Percentiles rank a stretch among this genome's conserved stretches.
Conservation (phyloP, 1,140 invertebrate genomes). For the Habropoda laboriosa region DNA sequence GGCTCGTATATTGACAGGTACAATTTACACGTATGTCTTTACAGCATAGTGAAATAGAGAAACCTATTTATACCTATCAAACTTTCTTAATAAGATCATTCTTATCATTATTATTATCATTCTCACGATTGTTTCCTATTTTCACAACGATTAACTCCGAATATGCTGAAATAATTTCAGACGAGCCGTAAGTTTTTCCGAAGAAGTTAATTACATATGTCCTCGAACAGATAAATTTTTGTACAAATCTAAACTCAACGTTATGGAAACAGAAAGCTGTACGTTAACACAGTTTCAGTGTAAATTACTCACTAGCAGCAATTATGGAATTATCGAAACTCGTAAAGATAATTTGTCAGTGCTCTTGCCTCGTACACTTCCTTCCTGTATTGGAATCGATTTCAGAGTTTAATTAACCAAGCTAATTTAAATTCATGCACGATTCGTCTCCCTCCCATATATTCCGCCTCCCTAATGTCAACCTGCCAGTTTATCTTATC, state of each 20-base stretch:
- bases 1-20: too few species aligned
- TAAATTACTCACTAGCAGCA: conserved; percentile 44
- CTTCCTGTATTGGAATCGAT: conserved; percentile 56
- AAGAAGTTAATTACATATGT: conserved; percentile 34
- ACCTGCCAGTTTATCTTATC: too few species aligned
- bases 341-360: conserved; percentile 49
- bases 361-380: conserved; percentile 10
- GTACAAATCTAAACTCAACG: neutral
- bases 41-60: too few species aligned
- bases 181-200: neutral
- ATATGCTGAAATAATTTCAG: too few species aligned
- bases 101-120: too few species aligned
- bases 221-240: neutral
- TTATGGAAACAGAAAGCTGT: neutral
- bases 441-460: conserved; percentile 7
- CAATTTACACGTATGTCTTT: too few species aligned
- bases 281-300: neutral
- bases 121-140: too few species aligned
- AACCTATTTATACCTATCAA: too few species aligned
- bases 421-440: conserved; percentile 66
- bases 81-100: too few species aligned
- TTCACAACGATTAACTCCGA: too few species aligned
- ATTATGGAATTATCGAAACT: conserved; percentile 48
- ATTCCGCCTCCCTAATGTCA: neutral
- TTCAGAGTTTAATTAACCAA: conserved; percentile 69